A percentile compares a stretch with the other conserved stretches of the same genome.
Conservation (phyloP, 2,888 invertebrate species). For the Augochlorella aurata region DNA sequence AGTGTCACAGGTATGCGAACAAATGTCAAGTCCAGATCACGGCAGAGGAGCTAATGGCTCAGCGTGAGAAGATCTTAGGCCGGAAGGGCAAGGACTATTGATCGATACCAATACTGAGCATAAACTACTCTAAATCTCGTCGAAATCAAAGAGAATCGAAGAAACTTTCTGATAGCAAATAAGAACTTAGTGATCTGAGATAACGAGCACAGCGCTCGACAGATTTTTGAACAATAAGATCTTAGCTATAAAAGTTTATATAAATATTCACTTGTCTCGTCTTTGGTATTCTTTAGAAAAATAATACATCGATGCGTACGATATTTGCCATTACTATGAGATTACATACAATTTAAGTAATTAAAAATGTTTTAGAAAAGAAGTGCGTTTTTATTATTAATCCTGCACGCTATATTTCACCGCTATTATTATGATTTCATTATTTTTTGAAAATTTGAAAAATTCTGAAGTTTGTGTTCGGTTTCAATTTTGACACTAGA, state of each 20-base stretch:
- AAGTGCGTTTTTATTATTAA: not conserved
- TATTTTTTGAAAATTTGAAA: no score
- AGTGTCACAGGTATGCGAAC: conserved; percentile 73
- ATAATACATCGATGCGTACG: not conserved
- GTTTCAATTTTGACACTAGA: not conserved
- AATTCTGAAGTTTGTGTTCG: no score
- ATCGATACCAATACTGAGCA: conserved; percentile 40
- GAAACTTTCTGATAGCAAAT: not conserved
- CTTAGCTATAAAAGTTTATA: no score
- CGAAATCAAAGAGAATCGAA: not conserved
- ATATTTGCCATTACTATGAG: not conserved
- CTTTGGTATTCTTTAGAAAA: no score
- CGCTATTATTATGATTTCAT: not conserved
- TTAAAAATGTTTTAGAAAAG: not conserved
- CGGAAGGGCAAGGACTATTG: conserved; percentile 68
- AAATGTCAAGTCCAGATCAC: conserved; percentile 79
- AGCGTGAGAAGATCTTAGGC: conserved; percentile 74
- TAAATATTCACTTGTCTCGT: no score
- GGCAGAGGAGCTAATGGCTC: conserved; percentile 69
- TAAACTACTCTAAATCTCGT: not conserved
- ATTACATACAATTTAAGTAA: not conserved
- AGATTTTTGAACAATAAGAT: not conserved
- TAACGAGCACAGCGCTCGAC: not conserved
- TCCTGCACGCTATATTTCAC: not conserved
- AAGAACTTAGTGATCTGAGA: not conserved